Conservation (phyloP, 1,140 invertebrate species). For the Eriocheir sinensis region DNA sequence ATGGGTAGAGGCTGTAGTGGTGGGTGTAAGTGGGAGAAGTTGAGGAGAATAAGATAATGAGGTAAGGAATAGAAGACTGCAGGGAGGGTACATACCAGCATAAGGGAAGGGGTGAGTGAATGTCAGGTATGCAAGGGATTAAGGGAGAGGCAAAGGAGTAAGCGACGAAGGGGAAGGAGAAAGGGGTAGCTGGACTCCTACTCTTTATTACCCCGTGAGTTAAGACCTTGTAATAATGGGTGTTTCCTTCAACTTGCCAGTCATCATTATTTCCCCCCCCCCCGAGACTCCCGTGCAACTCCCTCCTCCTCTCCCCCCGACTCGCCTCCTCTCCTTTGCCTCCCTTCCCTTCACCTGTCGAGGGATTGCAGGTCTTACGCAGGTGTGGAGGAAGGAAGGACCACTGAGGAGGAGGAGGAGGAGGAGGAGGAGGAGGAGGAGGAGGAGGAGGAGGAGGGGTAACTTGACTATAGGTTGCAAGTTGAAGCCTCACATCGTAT, state of each 20-base stretch:
- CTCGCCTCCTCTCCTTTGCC: not conserved
- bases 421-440: not conserved
- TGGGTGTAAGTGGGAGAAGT: no score
- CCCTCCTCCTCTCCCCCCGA: not conserved
- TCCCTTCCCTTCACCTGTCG: not conserved
- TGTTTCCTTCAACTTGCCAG: slow-evolving; percentile 30
- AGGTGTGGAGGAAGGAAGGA: not conserved
- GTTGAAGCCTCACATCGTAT: not conserved
- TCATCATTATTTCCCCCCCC: slow-evolving; percentile 53
- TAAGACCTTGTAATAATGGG: slow-evolving; percentile 55
- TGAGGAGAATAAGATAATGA: not conserved
- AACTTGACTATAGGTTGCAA: not conserved
- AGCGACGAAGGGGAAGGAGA: not conserved
- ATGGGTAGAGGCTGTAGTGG: no score
- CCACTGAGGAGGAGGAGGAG: not conserved
- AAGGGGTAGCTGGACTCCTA: not conserved
- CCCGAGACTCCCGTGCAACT: not conserved
- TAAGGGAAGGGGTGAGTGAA: not conserved
- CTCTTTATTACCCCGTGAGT: slow-evolving; percentile 48
- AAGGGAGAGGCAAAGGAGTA: not conserved
- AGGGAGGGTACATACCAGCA: no score
- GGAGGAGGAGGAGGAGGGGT: not conserved
- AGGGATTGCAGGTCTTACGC: not conserved
- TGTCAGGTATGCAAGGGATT: not conserved
- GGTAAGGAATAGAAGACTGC: no score